Evolutionary conservation across 2,888 invertebrate genomes (phyloP).

Genomic region (Plebejus anna): DNA sequence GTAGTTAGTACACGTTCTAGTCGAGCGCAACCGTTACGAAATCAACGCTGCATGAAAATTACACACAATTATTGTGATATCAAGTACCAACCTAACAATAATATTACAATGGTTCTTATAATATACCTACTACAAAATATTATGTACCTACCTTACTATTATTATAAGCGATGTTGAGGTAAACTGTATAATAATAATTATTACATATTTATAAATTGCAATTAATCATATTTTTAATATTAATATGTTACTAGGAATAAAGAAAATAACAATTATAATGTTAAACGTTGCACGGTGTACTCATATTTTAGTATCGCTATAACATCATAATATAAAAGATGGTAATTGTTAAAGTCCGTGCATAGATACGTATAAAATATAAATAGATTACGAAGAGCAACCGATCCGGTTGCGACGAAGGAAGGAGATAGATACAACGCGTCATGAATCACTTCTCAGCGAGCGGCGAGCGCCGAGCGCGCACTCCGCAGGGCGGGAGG

Average conservation of each 20-base stretch:
- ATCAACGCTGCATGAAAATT: conserved; percentile 75
- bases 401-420: conserved; percentile 79
- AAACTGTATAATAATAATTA: not conserved
- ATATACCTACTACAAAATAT: conserved; percentile 8
- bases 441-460: conserved; percentile 79
- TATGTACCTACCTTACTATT: not conserved
- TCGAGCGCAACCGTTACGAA: conserved; percentile 77
- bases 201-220: too few species aligned
- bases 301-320: conserved; percentile 34
- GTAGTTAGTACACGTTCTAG: conserved; percentile 75
- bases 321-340: conserved; percentile 40
- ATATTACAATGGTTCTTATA: conserved; percentile 29
- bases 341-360: conserved; percentile 69
- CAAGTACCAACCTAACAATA: conserved; percentile 34
- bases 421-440: conserved; percentile 79
- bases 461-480: conserved; percentile 58
- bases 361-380: conserved; percentile 75
- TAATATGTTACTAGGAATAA: not conserved
- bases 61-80: conserved; percentile 35
- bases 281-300: not conserved
- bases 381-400: conserved; percentile 78
- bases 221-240: too few species aligned
- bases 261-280: not conserved
- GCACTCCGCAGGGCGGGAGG: conserved; percentile 49
- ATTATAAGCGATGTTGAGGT: not conserved